A percentile compares a stretch with the other conserved stretches of the same genome.
These are phyloP conservation scores for Drosophila peninsularis DNA, from an alignment of 2,888 invertebrate species.

Conservation along the genomic window DNA sequence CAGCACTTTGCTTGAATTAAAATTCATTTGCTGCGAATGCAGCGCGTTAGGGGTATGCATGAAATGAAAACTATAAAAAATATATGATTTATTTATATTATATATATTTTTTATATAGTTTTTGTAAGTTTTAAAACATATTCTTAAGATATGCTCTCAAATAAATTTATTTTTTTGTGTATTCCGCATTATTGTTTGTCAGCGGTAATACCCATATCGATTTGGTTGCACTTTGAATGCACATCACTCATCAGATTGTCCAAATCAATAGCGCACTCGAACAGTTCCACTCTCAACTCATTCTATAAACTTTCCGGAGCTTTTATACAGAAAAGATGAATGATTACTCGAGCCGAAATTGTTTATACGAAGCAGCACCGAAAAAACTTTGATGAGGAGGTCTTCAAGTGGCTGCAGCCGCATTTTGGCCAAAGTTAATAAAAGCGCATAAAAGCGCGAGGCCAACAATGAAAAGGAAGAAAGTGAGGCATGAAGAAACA, in stretches of 20 bases:
- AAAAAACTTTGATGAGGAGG: conserved; percentile 55
- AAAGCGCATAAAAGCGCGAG: conserved; percentile 70
- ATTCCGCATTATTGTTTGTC: neutral
- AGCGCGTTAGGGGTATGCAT: conserved; percentile 39
- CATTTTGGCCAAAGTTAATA: conserved; percentile 80
- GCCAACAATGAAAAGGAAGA: conserved; percentile 65
- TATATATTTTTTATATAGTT: neutral
- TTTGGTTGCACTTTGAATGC: conserved; percentile 21
- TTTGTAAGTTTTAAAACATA: no score
- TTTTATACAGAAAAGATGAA: conserved; percentile 69
- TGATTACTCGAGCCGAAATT: conserved; percentile 67
- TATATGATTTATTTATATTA: no score
- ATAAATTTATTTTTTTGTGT: neutral
- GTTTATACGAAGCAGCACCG: conserved; percentile 52
- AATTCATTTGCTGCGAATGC: conserved; percentile 67
- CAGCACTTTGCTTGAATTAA: conserved; percentile 75
- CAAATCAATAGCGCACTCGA: conserved; percentile 52
- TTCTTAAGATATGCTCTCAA: no score
- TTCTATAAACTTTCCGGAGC: conserved; percentile 18
- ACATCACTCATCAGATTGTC: conserved; percentile 68
- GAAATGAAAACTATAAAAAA: neutral
- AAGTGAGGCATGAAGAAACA: conserved; percentile 24
- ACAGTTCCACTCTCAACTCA: conserved; percentile 22
- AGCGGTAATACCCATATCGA: conserved; percentile 12
- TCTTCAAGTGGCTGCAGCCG: conserved; percentile 73